phyloP scores from a whole-genome alignment of 2,113 vertebrate species.

The Pteropus alecto region DNA sequence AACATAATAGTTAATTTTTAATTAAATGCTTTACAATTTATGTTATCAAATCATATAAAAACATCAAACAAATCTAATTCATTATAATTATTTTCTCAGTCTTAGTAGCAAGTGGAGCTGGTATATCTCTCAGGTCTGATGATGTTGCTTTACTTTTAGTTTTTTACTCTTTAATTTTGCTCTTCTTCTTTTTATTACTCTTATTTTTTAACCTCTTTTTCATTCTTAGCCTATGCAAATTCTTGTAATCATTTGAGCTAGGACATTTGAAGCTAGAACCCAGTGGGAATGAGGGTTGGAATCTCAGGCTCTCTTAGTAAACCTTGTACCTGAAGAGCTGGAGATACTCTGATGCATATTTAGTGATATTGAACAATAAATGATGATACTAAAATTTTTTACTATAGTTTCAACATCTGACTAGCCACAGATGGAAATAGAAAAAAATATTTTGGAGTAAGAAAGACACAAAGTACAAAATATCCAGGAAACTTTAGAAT shows the following conservation, averaged over 20 bases:
- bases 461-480: background rate
- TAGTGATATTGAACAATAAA: background rate
- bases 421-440: background rate
- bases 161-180: background rate
- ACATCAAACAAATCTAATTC: background rate
- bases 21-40: background rate
- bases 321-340: background rate
- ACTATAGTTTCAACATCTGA: background rate
- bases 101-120: background rate
- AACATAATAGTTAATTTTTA: slow-evolving; percentile 33
- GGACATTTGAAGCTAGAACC: background rate
- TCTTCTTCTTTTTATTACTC: background rate
- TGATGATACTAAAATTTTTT: background rate
- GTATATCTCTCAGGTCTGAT: background rate
- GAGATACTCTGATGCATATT: background rate
- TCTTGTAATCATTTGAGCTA: background rate
- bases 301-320: background rate
- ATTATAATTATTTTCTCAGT: background rate
- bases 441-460: background rate
- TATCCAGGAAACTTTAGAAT: background rate
- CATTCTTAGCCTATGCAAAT: background rate
- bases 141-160: background rate
- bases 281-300: background rate
- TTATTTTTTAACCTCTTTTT: background rate
- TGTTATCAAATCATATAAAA: background rate